Conservation (phyloP, 2,888 invertebrate genomes). For the Torymus aiolomorphi region DNA sequence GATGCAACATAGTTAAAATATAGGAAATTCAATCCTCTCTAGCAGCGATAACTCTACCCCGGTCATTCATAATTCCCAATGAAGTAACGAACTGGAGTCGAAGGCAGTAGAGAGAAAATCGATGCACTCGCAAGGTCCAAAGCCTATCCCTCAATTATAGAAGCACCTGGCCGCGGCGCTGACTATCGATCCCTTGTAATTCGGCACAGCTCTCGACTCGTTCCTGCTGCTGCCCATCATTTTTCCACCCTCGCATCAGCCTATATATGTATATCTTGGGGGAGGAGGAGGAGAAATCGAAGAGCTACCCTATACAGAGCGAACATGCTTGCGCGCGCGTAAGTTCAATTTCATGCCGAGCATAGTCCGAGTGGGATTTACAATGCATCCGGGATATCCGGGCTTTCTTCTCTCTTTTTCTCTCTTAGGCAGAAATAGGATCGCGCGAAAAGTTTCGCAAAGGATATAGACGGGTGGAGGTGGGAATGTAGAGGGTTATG, state of each 20-base stretch:
- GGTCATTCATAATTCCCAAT: neutral
- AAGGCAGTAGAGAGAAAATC: neutral
- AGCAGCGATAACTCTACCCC: neutral
- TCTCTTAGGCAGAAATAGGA: neutral
- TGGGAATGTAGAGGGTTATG: no score
- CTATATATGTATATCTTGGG: neutral
- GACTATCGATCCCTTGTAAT: conserved; percentile 19
- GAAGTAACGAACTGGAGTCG: neutral
- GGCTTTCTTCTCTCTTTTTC: neutral
- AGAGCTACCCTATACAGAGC: neutral
- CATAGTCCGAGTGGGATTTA: conserved; percentile 32
- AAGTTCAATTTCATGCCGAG: conserved; percentile 30
- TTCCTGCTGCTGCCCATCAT: no score
- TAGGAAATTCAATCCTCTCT: conserved; percentile 23
- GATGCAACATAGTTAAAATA: conserved; percentile 25
- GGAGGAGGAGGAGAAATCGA: no score
- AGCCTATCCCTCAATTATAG: conserved; percentile 18
- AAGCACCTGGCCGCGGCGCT: neutral
- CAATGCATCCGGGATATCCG: conserved; percentile 24
- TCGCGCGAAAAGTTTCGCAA: neutral
- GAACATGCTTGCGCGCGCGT: neutral
- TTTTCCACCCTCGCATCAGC: neutral
- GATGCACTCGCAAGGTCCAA: neutral
- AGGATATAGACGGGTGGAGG: no score
- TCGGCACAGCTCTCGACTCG: neutral